phyloP scores from a whole-genome alignment of 2,888 invertebrate genomes.

The Phengaris arion region DNA sequence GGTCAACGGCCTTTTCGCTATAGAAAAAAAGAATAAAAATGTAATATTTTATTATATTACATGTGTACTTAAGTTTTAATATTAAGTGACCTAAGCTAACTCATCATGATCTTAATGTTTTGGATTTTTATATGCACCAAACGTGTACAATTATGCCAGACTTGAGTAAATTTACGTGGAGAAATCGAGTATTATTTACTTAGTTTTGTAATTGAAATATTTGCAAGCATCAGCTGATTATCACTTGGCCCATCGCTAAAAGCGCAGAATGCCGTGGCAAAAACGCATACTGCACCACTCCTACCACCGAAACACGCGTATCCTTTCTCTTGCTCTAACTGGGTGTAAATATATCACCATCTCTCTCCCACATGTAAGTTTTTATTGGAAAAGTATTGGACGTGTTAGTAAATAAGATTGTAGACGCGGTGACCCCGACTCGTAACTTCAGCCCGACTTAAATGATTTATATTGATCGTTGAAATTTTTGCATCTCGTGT shows the following conservation, averaged over 20 bases:
- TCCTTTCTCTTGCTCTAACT: constrained; percentile 48
- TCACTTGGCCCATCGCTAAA: constrained; percentile 48
- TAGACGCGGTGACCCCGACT: constrained; percentile 35
- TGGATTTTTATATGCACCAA: too few relatives aligned
- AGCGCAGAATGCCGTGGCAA: constrained; percentile 66
- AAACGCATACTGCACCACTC: constrained; percentile 75
- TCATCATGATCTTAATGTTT: too few relatives aligned
- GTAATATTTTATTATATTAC: too few relatives aligned
- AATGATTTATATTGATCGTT: constrained; percentile 23
- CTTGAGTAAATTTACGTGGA: too few relatives aligned
- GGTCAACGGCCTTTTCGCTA: neutral
- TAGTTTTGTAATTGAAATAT: neutral
- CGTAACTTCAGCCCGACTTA: constrained; percentile 16
- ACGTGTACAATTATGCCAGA: too few relatives aligned
- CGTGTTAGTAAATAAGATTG: constrained; percentile 52
- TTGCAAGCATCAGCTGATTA: constrained; percentile 34
- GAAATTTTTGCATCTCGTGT: neutral
- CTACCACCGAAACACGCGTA: constrained; percentile 54
- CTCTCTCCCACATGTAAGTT: constrained; percentile 48
- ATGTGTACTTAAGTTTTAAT: too few relatives aligned
- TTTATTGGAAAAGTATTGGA: constrained; percentile 38
- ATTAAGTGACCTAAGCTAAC: too few relatives aligned
- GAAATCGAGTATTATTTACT: neutral
- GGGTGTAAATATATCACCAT: constrained; percentile 39
- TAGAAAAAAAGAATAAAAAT: neutral